A percentile compares a stretch with the other conserved stretches of the same genome.
Evolutionary conservation across 2,113 vertebrate genomes (phyloP).

Genomic region (Scopus umbretta): DNA sequence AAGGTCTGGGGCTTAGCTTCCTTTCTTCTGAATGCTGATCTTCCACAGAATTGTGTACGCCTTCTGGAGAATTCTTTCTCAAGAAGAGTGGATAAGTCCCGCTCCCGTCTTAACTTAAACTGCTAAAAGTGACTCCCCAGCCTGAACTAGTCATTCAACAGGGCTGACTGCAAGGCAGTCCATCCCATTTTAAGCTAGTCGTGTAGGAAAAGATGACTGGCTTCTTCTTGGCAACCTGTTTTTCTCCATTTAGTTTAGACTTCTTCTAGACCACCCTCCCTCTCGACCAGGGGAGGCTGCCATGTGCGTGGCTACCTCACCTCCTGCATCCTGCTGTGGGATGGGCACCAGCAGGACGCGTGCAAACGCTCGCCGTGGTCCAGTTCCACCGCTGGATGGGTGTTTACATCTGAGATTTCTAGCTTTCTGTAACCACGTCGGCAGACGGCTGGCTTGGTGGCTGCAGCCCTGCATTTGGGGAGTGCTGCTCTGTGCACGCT

Average conservation of each 20-base stretch:
- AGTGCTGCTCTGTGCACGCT: neutral
- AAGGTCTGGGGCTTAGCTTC: neutral
- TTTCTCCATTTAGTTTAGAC: neutral
- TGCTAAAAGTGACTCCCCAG: neutral
- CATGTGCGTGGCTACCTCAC: neutral
- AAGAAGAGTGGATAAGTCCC: neutral
- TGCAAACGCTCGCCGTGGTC: rapidly evolving
- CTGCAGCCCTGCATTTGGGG: neutral
- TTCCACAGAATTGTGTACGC: neutral
- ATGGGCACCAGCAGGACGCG: rapidly evolving
- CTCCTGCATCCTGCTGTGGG: neutral
- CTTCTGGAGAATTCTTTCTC: neutral
- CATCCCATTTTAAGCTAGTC: neutral
- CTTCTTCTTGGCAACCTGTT: neutral
- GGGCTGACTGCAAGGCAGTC: neutral
- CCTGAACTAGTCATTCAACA: neutral
- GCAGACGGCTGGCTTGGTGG: too few species aligned
- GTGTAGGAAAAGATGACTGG: neutral
- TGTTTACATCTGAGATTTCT: neutral
- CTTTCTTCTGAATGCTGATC: neutral
- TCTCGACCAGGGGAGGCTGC: neutral
- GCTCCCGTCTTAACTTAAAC: neutral
- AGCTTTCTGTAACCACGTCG: too few species aligned
- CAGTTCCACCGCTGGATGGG: neutral
- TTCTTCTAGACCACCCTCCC: neutral